Conservation (phyloP, 2,113 vertebrate species). For the Alligator mississippiensis region DNA sequence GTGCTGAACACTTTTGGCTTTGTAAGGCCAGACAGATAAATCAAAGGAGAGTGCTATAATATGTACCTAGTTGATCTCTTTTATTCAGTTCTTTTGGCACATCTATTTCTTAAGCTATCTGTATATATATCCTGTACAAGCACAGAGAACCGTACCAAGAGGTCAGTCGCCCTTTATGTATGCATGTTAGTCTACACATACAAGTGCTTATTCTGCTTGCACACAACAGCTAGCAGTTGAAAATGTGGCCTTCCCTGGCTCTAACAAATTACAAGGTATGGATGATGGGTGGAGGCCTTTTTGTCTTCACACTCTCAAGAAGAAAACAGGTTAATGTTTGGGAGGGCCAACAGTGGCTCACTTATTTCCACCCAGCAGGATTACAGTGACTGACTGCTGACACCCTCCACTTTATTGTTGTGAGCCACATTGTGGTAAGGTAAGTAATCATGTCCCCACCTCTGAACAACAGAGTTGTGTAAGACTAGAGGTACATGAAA, state of each 20-base stretch:
- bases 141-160: not conserved
- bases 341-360: not conserved
- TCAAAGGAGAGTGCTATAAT: not conserved
- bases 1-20: not conserved
- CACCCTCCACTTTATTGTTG: not conserved
- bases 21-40: not conserved
- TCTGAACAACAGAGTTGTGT: not conserved
- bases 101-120: not conserved
- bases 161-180: not conserved
- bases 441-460: accelerated
- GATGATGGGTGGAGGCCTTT: not conserved
- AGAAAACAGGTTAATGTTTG: not conserved
- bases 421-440: not conserved
- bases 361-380: not conserved
- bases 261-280: not conserved
- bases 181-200: not conserved
- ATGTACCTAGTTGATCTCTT: not conserved
- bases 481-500: not conserved
- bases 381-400: not conserved
- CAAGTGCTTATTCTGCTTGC: not conserved
- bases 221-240: not conserved
- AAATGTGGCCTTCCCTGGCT: not conserved
- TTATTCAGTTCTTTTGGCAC: not conserved
- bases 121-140: not conserved
- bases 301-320: not conserved